These are phyloP conservation scores for Hydractinia symbiolongicarpus DNA, from an alignment of 30 jellyfish, hydroid and myxozoan genomes.

Conservation along the genomic window DNA sequence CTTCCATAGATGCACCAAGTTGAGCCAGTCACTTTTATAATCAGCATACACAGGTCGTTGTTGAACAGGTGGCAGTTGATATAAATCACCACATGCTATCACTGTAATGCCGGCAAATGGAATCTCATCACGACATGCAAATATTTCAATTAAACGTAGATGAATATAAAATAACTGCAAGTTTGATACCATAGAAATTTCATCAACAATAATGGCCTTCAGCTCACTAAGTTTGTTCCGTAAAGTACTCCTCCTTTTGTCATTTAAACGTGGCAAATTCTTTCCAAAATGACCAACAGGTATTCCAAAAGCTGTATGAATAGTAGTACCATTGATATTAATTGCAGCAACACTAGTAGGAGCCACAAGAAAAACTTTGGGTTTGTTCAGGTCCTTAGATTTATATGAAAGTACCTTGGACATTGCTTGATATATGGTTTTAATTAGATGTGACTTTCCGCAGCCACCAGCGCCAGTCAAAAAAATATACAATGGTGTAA, in stretches of 20 bases:
- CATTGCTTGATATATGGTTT: conserved; percentile 14
- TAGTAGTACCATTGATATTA: too few species aligned
- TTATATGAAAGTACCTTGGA: background rate
- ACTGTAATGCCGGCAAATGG: conserved; percentile 11
- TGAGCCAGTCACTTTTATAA: too few species aligned
- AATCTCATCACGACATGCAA: background rate
- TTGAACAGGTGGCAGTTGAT: background rate
- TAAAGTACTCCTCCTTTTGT: background rate
- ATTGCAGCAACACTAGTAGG: too few species aligned
- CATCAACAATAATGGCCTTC: background rate
- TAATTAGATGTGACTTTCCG: conserved; percentile 9
- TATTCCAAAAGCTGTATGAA: background rate
- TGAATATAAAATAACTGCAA: conserved; percentile 3
- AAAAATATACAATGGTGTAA: background rate
- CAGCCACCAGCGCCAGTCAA: conserved; percentile 25
- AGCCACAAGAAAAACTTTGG: background rate
- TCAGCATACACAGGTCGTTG: too few species aligned
- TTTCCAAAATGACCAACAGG: conserved; percentile 14
- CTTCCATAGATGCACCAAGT: too few species aligned
- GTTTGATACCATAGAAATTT: conserved; percentile 19
- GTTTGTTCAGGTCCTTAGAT: background rate
- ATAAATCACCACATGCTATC: conserved; percentile 1
- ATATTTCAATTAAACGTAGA: conserved; percentile 5
- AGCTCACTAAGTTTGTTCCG: background rate
- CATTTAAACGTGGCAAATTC: too few species aligned